Base-by-base conservation (phyloP, 2,888 invertebrate species). In the Drosophila ezoana region DNA sequence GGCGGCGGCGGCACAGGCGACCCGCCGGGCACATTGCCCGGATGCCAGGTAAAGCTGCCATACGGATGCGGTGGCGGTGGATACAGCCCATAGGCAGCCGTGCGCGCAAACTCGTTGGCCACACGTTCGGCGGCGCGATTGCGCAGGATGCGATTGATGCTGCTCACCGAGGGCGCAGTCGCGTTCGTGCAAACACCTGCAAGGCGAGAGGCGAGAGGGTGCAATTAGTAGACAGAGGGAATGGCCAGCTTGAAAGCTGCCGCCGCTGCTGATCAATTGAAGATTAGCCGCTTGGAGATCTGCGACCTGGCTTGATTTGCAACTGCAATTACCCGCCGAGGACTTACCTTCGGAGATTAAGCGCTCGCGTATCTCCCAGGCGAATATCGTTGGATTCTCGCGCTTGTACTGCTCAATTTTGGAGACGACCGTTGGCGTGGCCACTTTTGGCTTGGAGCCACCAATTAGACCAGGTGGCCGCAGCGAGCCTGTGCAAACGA, bases 391-490 rank as follows among this genome's bases (percentile, higher is more conserved):
- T 6, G 99, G 99, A 93, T 99, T 99, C 93, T 99, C 98, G 84
- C 98, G 93, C 93, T 99, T 99, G 94, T 99, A 98, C 92, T 98
- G 97, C 93, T 99, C 99, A 90, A 99, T 99, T 94, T 98, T 99
- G 72, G 98, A 96, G 66, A 99, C 98, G 61, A 99, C 99, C 11
- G 97, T 96, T 40, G 99, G 99, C 48, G 99, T 99, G 58, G 99
- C 99, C 64, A 99, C 99, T 93, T 99, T 98, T 32, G 98, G 98
- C 93, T 98, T 98, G 93, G 98, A 98, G 79, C 98, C 98, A 70
- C 98, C 98, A 89, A 98, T 98, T 89, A 98, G 94, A 44, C 97
- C 98, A 58, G 97, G 97, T 76, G 97, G 97, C 90, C 97, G 94
- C 76, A 97, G 93, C 37, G 97, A 97, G 89, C 97, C 97, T 97